Conservation (phyloP, 2,113 vertebrate species). For the Indri indri region DNA sequence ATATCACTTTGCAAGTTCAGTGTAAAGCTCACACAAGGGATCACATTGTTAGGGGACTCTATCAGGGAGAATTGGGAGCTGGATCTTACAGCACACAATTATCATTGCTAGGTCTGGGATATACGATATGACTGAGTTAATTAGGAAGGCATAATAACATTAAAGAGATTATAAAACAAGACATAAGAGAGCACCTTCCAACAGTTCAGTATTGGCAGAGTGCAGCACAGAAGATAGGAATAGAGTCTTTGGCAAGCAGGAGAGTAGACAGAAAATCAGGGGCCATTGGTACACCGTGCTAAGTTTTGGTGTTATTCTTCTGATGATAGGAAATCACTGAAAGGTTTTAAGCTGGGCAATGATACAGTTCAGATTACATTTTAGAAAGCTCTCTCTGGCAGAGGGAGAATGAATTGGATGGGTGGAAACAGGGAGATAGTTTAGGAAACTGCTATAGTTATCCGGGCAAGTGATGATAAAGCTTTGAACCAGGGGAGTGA, state of each 20-base stretch:
- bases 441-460: neutral
- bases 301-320: neutral
- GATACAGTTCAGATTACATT: neutral
- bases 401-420: neutral
- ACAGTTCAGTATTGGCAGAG: neutral
- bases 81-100: neutral
- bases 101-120: neutral
- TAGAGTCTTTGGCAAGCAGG: neutral
- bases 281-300: neutral
- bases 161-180: neutral
- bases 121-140: neutral
- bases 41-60: fast-evolving
- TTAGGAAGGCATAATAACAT: neutral
- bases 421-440: neutral
- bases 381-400: neutral
- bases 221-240: neutral
- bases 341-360: neutral
- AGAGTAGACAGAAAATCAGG: neutral
- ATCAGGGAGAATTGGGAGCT: neutral
- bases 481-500: neutral
- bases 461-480: neutral
- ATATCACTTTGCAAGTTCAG: neutral
- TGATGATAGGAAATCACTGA: neutral
- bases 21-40: neutral
- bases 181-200: neutral